Evolutionary conservation across 2,888 invertebrate species (phyloP), one percentile per base, ranked within the genome.

Genomic region (Tetramorium bicarinatum): DNA sequence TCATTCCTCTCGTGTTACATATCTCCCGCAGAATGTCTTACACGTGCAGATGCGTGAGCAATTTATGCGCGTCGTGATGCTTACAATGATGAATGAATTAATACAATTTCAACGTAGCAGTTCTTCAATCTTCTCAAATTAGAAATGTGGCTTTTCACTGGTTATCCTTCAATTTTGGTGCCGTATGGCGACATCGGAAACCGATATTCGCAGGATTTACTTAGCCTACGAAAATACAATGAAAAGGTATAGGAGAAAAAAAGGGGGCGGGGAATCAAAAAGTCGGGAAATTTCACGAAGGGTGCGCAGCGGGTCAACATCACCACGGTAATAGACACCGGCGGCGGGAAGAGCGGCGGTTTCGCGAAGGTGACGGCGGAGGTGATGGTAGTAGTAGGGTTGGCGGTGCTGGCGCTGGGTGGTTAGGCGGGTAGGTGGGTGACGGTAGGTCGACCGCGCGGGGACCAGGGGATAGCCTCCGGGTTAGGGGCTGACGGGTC

Each of bases 361-460:
- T 88, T 89, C 82, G 88, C 84, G 75, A 89, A 86, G 85, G 82
- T 80, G 75, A 82, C 44, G 56, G 49, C 74, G 82, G 84, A 86
- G 87, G 85, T 84, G 79, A 88, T 87, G 87, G 88, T 88, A 85
- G 88, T 88, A 85, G 91, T 72, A 64, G 79, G 85, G 87, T 82
- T 77, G 88, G 86, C 84, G 88, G 86, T 69, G 85, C 83, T 52
- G 56, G 74, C 34, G 72, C 25, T 62, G 74, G 81, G 82, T 86
- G 82, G 72, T 54, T 47, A 75, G 59, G 38, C 11, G 54, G 71
- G 6, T 72, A 47, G 66, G 54, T 72, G 56, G 77, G 34, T 76
- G 75, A 66, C 67, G 66, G 77, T 80, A 79, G 85, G 83, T 75
- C 84, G 81, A 75, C 61, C 81, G 85, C 56, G 84, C 84, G 87